Base-by-base conservation (phyloP, 1,140 invertebrate species). In the Harpegnathos saltator region DNA sequence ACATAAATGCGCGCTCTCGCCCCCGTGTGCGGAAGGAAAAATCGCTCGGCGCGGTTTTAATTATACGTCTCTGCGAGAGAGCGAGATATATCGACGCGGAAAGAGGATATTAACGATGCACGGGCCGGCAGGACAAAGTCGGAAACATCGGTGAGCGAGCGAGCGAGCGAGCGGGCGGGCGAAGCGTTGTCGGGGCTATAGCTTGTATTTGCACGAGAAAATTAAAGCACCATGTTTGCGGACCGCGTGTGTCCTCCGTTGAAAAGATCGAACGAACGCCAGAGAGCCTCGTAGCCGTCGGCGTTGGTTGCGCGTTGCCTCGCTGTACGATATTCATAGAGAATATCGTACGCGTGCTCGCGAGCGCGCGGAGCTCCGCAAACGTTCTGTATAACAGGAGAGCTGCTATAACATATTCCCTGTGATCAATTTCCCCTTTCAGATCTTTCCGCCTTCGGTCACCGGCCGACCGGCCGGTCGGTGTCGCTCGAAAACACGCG, bases 151-250 rank as follows among this genome's bases (percentile, higher is more conserved):
- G 65, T 61, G 66, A 80, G 59, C 58, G 33, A 7, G 33, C 33
- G 33, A 7, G 38, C 38, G 38, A 11, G 38, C 7, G 38, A 5
- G 7, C 38, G 38, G 9, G 38, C 38, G 38, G 11, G 38, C 33
- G 33, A 33, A 44, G 38, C 56, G 71, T 52, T 54, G 83, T 63
- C 61, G 68, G 68, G 52, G 73, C 82, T 73, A 61, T 89, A 73
- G 82, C 73, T 87, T 77, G 85, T 92, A 90, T 92, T 92, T 92
- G 87, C 91, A 90, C 88, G 87, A 83, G 86, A 92, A 80, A 92
- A 92, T 92, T 92, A 92, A 92, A 92, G 85, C 91, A 87, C 89
- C 38, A 11, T 91, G 90, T 92, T 92, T 92, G 90, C 91, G 86
- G 81, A 92, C 84, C 77, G 65, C 54, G 58, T 85, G 77, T 82